These are phyloP conservation scores for Pterostichus niger DNA, from an alignment of 2,888 invertebrate genomes.

Conservation along the genomic window DNA sequence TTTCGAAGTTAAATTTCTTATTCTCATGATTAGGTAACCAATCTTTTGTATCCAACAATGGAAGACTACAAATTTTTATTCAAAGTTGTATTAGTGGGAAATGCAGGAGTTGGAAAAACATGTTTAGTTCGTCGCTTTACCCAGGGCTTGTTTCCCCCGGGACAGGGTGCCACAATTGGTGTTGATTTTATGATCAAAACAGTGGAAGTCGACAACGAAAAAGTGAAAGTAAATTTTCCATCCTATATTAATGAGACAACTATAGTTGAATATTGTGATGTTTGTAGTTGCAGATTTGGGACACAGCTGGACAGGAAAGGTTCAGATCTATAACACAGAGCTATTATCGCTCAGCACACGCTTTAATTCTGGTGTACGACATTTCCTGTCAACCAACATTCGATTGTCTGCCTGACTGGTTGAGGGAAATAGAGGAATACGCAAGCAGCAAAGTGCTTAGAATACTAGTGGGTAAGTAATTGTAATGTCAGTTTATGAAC, in stretches of 20 bases:
- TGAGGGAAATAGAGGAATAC: constrained; percentile 98
- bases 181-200: constrained; percentile 99
- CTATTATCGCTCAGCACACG: constrained; percentile 98
- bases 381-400: constrained; percentile 98
- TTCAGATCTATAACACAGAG: constrained; percentile 99
- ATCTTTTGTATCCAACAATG: constrained; percentile 79
- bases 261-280: background rate
- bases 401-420: constrained; percentile 97
- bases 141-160: constrained; percentile 98
- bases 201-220: constrained; percentile 96
- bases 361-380: constrained; percentile 97
- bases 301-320: constrained; percentile 97
- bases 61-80: constrained; percentile 99
- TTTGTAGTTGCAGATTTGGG: constrained; percentile 97
- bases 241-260: background rate
- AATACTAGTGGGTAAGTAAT: constrained; percentile 88
- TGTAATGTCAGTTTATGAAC: too few relatives aligned
- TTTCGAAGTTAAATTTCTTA: background rate
- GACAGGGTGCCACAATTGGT: constrained; percentile 98
- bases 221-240: constrained; percentile 87
- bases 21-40: constrained; percentile 26
- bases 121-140: constrained; percentile 98
- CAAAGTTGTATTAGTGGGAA: constrained; percentile 98
- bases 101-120: constrained; percentile 99
- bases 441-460: constrained; percentile 96